Base-by-base conservation (phyloP, 92 coral and sea anemone species). In the Scolanthus callimorphus region DNA sequence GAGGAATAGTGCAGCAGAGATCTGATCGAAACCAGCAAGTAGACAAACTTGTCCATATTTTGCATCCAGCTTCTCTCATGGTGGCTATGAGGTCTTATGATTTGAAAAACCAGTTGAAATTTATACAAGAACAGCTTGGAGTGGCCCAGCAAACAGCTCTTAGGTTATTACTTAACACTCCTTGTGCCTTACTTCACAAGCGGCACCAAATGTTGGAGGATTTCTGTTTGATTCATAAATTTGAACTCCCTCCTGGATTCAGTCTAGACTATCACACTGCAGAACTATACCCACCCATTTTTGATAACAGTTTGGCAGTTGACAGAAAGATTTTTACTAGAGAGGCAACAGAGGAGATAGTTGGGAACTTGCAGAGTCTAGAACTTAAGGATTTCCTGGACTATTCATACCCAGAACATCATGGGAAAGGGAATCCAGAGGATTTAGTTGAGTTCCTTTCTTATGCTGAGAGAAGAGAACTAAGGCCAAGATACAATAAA, bases 371-470 rank as follows among this genome's bases (percentile, higher is more conserved):
- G 34, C 65, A 79, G 21, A 55, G 25, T 27, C 38, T 86, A 8
- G 10, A 19, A 24, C 55, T 86, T 20, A 46, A 62, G 31, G 95
- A 86, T 29, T 41, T 82, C n/a, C 63, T 86, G 37, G 95, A 86
- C 65, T 86, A 77, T 65, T 82, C 89, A 1, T 86, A 82, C 43
- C 80, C 77, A 41, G 82, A 83, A 29, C 60, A 77, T 29, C 69
- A 82, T 68, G 89, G 95, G 17, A 65, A 73, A 54, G 95, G 95
- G n/a, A 59, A 34, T 9, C 85, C 95, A 6, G 95, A 86, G 60
- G 95, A 86, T 48, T 59, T 86, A 53, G 79, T 78, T 0, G 68
- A 68, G 59, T 86, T 86, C 70, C 74, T 86, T 17, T 68, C 59
- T 9, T 49, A 58, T 38, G 90, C 95, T 29, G 95, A 86, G 65